Evolutionary conservation across 2,888 invertebrate genomes (phyloP).

Genomic region (Steinernema carpocapsae): DNA sequence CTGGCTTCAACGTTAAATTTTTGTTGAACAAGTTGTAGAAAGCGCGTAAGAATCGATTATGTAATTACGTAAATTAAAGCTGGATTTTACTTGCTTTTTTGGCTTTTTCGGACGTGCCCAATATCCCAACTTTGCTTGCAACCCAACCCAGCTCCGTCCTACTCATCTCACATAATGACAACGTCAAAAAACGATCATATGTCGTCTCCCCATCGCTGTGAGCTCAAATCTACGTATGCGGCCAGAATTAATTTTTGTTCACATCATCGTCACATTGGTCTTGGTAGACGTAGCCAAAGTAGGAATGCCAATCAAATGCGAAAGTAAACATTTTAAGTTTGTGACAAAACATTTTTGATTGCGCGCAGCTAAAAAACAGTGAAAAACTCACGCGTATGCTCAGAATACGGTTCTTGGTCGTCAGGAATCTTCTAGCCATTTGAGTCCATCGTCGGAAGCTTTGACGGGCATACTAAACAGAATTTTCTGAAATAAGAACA

Average conservation of each 20-base stretch:
- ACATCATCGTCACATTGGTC: too few relatives aligned
- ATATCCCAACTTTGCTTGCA: background rate
- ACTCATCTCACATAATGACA: background rate
- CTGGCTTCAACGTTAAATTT: too few relatives aligned
- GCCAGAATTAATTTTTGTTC: background rate
- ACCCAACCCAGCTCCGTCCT: background rate
- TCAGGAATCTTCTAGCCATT: background rate
- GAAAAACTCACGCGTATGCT: constrained; percentile 12
- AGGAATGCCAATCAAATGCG: too few relatives aligned
- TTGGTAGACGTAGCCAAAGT: too few relatives aligned
- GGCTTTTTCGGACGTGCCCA: too few relatives aligned
- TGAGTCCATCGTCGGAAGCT: background rate
- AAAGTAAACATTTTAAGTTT: too few relatives aligned
- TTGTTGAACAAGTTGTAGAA: too few relatives aligned
- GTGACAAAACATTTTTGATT: too few relatives aligned
- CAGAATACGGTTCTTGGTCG: background rate
- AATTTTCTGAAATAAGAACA: background rate
- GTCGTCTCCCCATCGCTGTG: background rate
- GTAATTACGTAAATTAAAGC: too few relatives aligned
- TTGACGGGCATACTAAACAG: background rate
- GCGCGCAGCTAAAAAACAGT: too few relatives aligned
- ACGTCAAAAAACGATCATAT: constrained; percentile 7
- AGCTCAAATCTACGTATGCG: background rate
- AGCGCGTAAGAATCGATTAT: too few relatives aligned
- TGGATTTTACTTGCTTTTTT: too few relatives aligned